phyloP scores from a whole-genome alignment of 2,797 vertebrate genomes.

The Okamejei kenojei region DNA sequence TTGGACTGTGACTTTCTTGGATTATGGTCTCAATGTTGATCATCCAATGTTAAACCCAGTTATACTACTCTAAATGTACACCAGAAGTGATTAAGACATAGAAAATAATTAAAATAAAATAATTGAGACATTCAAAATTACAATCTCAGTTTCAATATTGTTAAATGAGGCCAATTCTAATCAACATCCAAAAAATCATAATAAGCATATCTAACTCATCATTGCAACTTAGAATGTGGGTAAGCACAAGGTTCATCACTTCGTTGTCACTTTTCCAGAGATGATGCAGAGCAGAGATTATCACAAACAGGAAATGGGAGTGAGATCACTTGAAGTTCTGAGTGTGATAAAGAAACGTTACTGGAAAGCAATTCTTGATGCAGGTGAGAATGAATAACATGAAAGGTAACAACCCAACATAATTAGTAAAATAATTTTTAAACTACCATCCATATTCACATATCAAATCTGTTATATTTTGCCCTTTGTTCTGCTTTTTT shows the following conservation, averaged over 20 bases:
- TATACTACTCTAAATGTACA: not conserved
- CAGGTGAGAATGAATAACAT: conserved; percentile 51
- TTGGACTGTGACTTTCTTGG: not conserved
- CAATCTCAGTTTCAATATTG: not conserved
- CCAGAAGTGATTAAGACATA: not conserved
- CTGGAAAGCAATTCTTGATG: conserved; percentile 57
- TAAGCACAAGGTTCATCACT: not conserved
- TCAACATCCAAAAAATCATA: not conserved
- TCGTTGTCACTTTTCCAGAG: conserved; percentile 47
- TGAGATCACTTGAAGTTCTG: conserved; percentile 62
- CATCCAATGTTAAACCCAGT: not conserved
- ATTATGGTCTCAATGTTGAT: not conserved
- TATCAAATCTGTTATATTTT: not conserved
- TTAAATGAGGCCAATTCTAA: not conserved
- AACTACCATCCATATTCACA: not conserved
- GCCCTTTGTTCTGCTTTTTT: not conserved
- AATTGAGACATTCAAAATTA: not conserved
- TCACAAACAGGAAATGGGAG: conserved; percentile 55
- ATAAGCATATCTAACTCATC: not conserved
- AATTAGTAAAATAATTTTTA: not conserved
- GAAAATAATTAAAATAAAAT: not conserved
- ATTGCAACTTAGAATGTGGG: not conserved
- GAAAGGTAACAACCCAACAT: not conserved
- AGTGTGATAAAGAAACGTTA: conserved; percentile 55
- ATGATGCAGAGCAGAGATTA: conserved; percentile 55